phyloP scores from a whole-genome alignment of 1,140 invertebrate species.

The Argopecten irradians region DNA sequence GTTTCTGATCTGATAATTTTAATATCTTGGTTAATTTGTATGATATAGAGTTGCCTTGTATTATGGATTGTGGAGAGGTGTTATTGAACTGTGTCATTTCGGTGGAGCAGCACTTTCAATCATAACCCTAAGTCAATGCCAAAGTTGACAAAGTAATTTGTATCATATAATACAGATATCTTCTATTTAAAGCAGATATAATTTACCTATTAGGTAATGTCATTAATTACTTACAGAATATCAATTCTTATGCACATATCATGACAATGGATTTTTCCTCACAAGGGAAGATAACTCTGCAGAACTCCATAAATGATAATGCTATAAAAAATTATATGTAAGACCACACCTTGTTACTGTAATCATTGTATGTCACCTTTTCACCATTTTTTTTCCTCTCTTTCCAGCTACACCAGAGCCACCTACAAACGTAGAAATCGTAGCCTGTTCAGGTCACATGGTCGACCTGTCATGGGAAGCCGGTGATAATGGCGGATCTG shows the following conservation, averaged over 20 bases:
- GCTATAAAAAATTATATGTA: neutral
- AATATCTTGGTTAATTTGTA: too few relatives aligned
- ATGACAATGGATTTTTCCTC: constrained; percentile 25
- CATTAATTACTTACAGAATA: neutral
- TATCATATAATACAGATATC: too few relatives aligned
- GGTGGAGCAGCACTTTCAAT: too few relatives aligned
- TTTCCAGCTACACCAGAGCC: constrained; percentile 92
- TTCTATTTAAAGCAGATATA: too few relatives aligned
- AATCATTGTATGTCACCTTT: neutral
- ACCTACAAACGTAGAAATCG: constrained; percentile 82
- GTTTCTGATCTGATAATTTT: too few relatives aligned
- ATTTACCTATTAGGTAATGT: neutral
- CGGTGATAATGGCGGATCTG: constrained; percentile 90
- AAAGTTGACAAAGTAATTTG: too few relatives aligned
- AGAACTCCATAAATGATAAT: neutral
- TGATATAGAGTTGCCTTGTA: too few relatives aligned
- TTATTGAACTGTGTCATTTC: too few relatives aligned
- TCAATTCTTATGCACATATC: neutral
- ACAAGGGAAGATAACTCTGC: neutral
- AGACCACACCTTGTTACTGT: neutral
- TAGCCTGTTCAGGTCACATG: constrained; percentile 82
- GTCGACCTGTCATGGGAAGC: constrained; percentile 85
- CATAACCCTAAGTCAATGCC: too few relatives aligned
- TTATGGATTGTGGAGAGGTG: too few relatives aligned
- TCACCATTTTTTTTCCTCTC: constrained; percentile 48